Percentiles rank a stretch among this genome's conserved stretches.
Evolutionary conservation across 2,797 vertebrate genomes (phyloP).

Genomic region (Ambastaia sidthimunki): DNA sequence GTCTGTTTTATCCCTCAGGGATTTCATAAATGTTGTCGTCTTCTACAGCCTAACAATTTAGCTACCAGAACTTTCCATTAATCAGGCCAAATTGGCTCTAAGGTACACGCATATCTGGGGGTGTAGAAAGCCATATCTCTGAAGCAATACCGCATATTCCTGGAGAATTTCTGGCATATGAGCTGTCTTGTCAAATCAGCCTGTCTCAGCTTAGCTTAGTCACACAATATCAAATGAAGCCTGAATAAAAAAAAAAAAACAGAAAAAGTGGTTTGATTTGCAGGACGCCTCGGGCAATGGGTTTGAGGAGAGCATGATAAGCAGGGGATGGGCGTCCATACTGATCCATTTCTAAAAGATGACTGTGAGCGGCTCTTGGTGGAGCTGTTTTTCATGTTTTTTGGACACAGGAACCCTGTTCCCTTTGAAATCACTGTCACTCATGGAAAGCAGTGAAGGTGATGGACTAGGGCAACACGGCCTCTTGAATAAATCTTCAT

Average conservation of each 20-base stretch:
- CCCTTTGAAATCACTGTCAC: slow-evolving; percentile 77
- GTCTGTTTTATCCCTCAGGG: background rate
- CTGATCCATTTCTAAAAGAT: slow-evolving; percentile 59
- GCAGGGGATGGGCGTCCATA: slow-evolving; percentile 45
- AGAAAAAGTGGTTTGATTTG: slow-evolving; percentile 46
- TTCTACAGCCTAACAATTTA: slow-evolving; percentile 22
- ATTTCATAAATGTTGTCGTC: background rate
- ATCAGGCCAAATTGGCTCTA: slow-evolving; percentile 48
- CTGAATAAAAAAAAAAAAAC: slow-evolving; percentile 33
- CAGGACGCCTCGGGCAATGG: slow-evolving; percentile 52
- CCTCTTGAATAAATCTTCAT: slow-evolving; percentile 74
- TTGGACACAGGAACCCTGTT: slow-evolving; percentile 73
- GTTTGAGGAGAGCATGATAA: slow-evolving; percentile 58
- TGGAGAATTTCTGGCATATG: slow-evolving; percentile 50
- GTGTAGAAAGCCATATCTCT: slow-evolving; percentile 43
- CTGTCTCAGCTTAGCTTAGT: slow-evolving; percentile 55
- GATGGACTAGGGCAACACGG: slow-evolving; percentile 76
- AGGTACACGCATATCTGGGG: slow-evolving; percentile 32
- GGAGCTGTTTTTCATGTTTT: slow-evolving; percentile 64
- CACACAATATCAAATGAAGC: slow-evolving; percentile 54
- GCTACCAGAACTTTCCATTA: slow-evolving; percentile 44
- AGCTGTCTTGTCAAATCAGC: slow-evolving; percentile 54
- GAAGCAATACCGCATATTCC: slow-evolving; percentile 42
- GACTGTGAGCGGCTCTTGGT: slow-evolving; percentile 60
- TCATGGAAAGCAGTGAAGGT: slow-evolving; percentile 69